These are phyloP conservation scores for Hormaphis cornu DNA, from an alignment of 1,140 invertebrate species.

Conservation along the genomic window DNA sequence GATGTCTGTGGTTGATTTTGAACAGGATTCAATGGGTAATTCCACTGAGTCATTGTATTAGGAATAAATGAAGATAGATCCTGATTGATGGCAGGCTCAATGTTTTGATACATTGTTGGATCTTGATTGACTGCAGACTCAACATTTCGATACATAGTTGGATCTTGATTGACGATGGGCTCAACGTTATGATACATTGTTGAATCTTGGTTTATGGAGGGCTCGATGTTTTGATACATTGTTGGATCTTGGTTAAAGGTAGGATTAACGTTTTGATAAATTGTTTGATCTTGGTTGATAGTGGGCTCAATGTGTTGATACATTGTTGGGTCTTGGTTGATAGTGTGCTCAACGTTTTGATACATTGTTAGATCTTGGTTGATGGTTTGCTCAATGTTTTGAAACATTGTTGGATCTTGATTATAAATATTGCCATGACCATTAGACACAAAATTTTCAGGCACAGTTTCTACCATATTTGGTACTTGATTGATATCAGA, in stretches of 20 bases:
- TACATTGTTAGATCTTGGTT: too few relatives aligned
- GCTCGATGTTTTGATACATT: slow-evolving; percentile 8
- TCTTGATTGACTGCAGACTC: slow-evolving; percentile 7
- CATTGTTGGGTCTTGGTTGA: too few relatives aligned
- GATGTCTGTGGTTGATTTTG: neutral
- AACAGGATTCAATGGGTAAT: neutral
- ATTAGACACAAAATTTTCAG: slow-evolving; percentile 17
- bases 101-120: slow-evolving; percentile 11
- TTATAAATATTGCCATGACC: slow-evolving; percentile 16
- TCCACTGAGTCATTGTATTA: slow-evolving; percentile 12
- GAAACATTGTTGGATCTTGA: too few relatives aligned
- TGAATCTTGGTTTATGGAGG: slow-evolving; percentile 11
- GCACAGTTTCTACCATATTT: slow-evolving; percentile 28
- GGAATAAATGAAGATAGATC: neutral
- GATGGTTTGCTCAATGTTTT: too few relatives aligned
- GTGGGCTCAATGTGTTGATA: too few relatives aligned
- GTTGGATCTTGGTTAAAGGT: too few relatives aligned
- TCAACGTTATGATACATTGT: slow-evolving; percentile 17
- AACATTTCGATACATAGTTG: slow-evolving; percentile 16
- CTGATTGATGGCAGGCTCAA: slow-evolving; percentile 1
- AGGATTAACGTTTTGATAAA: too few relatives aligned
- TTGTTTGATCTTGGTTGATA: too few relatives aligned
- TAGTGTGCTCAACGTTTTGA: too few relatives aligned
- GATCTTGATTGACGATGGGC: slow-evolving; percentile 3
- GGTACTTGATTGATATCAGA: slow-evolving; percentile 19